Conservation (phyloP, 2,888 invertebrate species). For the Epistrophe eligans region DNA sequence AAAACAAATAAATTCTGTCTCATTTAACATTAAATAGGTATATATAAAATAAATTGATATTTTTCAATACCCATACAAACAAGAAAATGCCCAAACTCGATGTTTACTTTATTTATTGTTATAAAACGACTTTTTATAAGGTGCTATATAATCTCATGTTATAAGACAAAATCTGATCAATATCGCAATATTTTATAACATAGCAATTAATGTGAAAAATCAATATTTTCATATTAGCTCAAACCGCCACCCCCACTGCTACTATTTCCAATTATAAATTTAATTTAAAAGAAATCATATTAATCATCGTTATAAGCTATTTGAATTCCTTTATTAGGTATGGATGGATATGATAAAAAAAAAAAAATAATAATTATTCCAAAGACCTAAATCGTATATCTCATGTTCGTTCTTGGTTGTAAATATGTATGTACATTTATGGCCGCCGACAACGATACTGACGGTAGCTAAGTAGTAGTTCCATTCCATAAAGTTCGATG, state of each 20-base stretch:
- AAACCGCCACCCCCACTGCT: constrained; percentile 1
- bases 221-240: not conserved
- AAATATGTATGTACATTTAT: constrained; percentile 4
- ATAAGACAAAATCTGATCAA: not conserved
- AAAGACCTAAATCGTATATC: constrained; percentile 22
- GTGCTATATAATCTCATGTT: too few species aligned
- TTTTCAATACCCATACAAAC: too few species aligned
- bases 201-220: not conserved
- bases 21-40: too few species aligned
- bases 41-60: too few species aligned
- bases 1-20: too few species aligned
- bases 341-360: not conserved
- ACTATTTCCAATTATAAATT: constrained; percentile 12
- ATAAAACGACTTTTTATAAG: too few species aligned
- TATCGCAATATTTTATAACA: not conserved
- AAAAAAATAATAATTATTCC: constrained; percentile 5
- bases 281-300: constrained; percentile 14
- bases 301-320: constrained; percentile 16
- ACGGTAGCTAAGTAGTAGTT: not conserved
- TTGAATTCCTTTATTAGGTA: constrained; percentile 1
- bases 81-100: too few species aligned
- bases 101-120: too few species aligned
- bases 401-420: constrained; percentile 8
- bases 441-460: not conserved
- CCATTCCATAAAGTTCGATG: not conserved